Conservation (phyloP, 1,140 invertebrate species). For the Macrostomum lignano region DNA sequence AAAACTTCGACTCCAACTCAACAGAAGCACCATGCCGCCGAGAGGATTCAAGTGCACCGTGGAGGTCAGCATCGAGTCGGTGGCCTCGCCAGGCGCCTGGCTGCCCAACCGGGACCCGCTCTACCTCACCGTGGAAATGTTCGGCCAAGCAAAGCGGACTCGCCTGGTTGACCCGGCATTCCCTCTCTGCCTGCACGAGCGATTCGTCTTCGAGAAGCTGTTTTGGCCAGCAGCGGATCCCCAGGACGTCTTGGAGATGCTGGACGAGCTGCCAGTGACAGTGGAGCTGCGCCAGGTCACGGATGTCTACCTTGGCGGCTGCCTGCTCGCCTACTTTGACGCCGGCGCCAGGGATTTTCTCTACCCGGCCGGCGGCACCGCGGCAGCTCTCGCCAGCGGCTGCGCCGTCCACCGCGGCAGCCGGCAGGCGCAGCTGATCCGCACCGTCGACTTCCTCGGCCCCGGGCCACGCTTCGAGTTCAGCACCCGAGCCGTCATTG, state of each 20-base stretch:
- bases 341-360: constrained; percentile 3
- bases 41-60: too few species aligned
- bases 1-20: too few species aligned
- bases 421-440: constrained; percentile 2
- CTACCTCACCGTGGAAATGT: constrained; percentile 19
- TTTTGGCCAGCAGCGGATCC: constrained; percentile 19
- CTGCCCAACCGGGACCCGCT: constrained; percentile 18
- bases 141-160: constrained; percentile 20
- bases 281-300: constrained; percentile 6
- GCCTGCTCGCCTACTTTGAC: background rate
- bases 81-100: constrained; percentile 22
- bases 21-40: too few species aligned
- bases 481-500: too few species aligned
- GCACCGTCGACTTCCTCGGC: constrained; percentile 7
- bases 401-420: too few species aligned
- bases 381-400: too few species aligned
- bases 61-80: too few species aligned
- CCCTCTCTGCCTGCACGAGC: constrained; percentile 16
- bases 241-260: constrained; percentile 13
- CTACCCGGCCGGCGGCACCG: too few species aligned
- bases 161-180: constrained; percentile 14
- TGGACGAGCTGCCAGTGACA: constrained; percentile 11
- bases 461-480: too few species aligned
- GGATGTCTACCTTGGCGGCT: constrained; percentile 1
- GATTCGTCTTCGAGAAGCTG: constrained; percentile 21